A percentile compares a stretch with the other conserved stretches of the same genome.
Evolutionary conservation across 2,797 vertebrate genomes (phyloP).

Genomic region (Phrynocephalus vlangalii): DNA sequence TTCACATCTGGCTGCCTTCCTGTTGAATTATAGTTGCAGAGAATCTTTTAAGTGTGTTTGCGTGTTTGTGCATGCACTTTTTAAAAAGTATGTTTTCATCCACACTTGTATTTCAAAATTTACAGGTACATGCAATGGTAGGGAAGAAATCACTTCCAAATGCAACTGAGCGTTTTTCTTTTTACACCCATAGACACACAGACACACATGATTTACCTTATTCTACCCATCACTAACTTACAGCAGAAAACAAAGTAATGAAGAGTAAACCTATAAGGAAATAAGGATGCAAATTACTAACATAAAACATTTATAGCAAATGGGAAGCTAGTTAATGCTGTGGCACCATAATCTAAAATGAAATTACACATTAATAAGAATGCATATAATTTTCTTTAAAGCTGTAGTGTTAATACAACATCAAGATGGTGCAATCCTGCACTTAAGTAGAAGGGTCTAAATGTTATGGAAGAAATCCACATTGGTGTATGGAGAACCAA

Average conservation of each 20-base stretch:
- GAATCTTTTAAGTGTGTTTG: conserved; percentile 24
- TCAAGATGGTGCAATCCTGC: conserved; percentile 19
- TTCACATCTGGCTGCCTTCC: conserved; percentile 47
- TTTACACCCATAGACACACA: conserved; percentile 4
- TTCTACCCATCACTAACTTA: conserved; percentile 6
- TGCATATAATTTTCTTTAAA: conserved; percentile 30
- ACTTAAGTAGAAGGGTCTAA: conserved; percentile 1
- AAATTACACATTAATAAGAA: conserved; percentile 15
- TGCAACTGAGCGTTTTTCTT: conserved; percentile 22
- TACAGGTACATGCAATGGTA: not conserved
- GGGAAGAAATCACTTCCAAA: not conserved
- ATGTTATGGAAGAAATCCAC: not conserved
- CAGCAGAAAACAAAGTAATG: conserved; percentile 14
- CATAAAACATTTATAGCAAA: conserved; percentile 14
- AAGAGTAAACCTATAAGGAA: conserved; percentile 36
- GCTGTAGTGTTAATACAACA: not conserved
- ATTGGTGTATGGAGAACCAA: not conserved
- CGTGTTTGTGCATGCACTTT: not conserved
- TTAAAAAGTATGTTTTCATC: conserved; percentile 31
- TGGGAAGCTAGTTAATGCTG: not conserved
- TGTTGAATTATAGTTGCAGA: conserved; percentile 29
- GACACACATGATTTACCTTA: conserved; percentile 31
- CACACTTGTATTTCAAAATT: conserved; percentile 39
- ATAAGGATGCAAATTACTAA: conserved; percentile 18
- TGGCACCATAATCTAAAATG: conserved; percentile 17